phyloP scores from a whole-genome alignment of 1,140 invertebrate genomes.

The Drosophila mauritiana region DNA sequence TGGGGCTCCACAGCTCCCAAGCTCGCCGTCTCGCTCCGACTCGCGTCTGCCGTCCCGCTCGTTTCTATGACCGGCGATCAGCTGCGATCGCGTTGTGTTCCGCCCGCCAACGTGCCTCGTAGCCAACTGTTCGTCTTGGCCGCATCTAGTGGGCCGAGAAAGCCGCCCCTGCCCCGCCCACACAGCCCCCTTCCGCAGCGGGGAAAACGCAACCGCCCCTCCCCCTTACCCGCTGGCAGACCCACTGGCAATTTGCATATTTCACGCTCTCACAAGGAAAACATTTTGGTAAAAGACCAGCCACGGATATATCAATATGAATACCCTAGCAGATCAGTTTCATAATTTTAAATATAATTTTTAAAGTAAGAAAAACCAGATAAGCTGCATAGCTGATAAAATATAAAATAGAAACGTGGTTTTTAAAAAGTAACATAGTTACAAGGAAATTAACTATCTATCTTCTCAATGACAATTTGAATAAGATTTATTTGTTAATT shows the following conservation, averaged over 20 bases:
- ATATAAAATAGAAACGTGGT: no score
- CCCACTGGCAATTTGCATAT: conserved; percentile 45
- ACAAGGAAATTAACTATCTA: no score
- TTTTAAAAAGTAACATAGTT: no score
- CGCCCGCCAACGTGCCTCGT: conserved; percentile 67
- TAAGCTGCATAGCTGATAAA: no score
- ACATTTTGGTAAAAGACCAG: neutral
- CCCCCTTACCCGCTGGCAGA: neutral
- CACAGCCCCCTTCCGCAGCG: neutral
- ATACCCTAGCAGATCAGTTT: conserved; percentile 17
- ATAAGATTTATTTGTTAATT: no score
- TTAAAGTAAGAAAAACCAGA: neutral
- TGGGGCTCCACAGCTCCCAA: neutral
- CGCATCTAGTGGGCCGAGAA: conserved; percentile 30
- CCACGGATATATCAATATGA: neutral
- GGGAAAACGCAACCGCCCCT: no score
- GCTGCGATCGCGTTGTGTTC: conserved; percentile 44
- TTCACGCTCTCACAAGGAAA: conserved; percentile 61
- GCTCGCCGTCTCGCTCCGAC: conserved; percentile 13
- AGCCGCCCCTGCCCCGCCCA: conserved; percentile 2
- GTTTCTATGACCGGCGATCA: conserved; percentile 52
- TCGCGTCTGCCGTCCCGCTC: conserved; percentile 34
- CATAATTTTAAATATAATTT: neutral
- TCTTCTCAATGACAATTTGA: no score
- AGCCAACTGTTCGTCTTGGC: conserved; percentile 60